Evolutionary conservation across 2,797 vertebrate genomes (phyloP).

Genomic region (Arnoldichthys spilopterus): DNA sequence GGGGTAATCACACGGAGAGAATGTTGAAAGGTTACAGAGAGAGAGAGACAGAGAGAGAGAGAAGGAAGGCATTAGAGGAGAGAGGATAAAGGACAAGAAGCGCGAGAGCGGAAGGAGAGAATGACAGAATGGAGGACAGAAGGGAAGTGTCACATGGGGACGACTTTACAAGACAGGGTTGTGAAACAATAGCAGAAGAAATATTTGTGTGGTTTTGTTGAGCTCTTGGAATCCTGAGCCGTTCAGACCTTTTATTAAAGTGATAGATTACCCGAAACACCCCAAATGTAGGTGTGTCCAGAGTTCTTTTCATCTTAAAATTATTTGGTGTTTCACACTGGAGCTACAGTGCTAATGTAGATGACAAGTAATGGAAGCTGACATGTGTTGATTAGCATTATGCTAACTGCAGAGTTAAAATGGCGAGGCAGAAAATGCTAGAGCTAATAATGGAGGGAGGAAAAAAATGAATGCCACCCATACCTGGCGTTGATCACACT

Average conservation of each 20-base stretch:
- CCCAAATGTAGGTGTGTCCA: not conserved
- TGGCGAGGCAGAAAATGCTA: too few relatives aligned
- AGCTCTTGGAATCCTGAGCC: not conserved
- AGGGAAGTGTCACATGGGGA: constrained; percentile 5
- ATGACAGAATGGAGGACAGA: constrained; percentile 15
- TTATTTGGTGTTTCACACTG: too few relatives aligned
- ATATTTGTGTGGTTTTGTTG: too few relatives aligned
- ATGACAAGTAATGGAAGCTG: too few relatives aligned
- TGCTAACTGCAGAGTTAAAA: too few relatives aligned
- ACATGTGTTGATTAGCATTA: too few relatives aligned
- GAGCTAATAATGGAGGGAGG: too few relatives aligned
- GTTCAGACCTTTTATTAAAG: not conserved
- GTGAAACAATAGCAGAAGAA: not conserved
- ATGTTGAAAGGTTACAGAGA: constrained; percentile 36
- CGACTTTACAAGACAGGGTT: not conserved
- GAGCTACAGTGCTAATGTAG: too few relatives aligned
- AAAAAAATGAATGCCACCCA: too few relatives aligned
- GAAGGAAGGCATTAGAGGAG: constrained; percentile 45
- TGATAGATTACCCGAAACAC: not conserved
- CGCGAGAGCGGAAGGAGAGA: not conserved
- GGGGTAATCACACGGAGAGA: constrained; percentile 27
- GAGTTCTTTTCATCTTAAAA: too few relatives aligned
- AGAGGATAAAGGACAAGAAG: constrained; percentile 8
- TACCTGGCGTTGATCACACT: too few relatives aligned
- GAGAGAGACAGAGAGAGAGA: constrained; percentile 26